Percentiles rank a stretch among this genome's conserved stretches.
phyloP scores from a whole-genome alignment of 1,140 invertebrate species.

The Ericerus pela region DNA sequence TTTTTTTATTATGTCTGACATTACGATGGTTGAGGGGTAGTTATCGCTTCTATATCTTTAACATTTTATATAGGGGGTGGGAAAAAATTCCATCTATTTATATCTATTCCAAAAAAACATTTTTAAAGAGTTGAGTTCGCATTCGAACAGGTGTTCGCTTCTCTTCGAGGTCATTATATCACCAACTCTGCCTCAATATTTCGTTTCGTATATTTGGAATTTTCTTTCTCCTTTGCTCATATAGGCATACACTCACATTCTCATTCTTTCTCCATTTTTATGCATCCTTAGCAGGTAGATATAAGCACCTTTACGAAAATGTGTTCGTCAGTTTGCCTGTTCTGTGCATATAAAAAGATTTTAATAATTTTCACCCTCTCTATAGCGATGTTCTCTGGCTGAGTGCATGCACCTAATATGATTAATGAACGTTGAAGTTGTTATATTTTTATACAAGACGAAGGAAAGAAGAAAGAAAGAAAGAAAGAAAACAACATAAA shows the following conservation, averaged over 20 bases:
- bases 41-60: conserved; percentile 7
- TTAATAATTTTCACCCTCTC: conserved; percentile 7
- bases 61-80: conserved; percentile 2
- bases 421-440: not conserved
- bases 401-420: conserved; percentile 1
- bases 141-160: conserved; percentile 8
- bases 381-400: not conserved
- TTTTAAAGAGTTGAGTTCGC: conserved; percentile 7
- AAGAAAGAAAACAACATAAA: too few species aligned
- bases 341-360: not conserved
- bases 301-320: too few species aligned
- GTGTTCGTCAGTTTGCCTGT: not conserved
- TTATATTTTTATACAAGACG: conserved; percentile 12
- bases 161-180: not conserved
- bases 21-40: conserved; percentile 1
- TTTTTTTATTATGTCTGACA: conserved; percentile 5
- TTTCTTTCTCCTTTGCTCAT: not conserved
- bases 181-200: conserved; percentile 1
- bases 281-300: too few species aligned
- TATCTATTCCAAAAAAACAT: too few species aligned
- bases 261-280: too few species aligned
- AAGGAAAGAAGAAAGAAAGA: too few species aligned
- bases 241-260: not conserved
- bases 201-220: conserved; percentile 7
- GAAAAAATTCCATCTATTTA: conserved; percentile 3